Evolutionary conservation across 1,140 invertebrate genomes (phyloP), one percentile per base, ranked within the genome.

Genomic region (Pissodes strobi): DNA sequence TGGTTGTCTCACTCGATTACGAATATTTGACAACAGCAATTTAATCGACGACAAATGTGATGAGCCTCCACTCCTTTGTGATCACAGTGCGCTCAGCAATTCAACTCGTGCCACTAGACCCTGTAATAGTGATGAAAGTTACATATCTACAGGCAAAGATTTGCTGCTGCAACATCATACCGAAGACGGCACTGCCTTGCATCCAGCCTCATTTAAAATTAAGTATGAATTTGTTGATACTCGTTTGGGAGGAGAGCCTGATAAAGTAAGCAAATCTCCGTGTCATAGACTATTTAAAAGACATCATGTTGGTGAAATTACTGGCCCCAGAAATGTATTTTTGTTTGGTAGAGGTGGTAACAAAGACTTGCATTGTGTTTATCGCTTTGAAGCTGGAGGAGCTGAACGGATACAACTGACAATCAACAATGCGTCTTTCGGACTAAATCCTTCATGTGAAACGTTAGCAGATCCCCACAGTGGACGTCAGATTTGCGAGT

Each of bases 151-250:
- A 0, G 85, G 86, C 1, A 78, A 82, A 1, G 82, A 81, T 59
- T 75, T 88, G 45, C 41, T 77, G 71, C 59, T 82, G 62, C 56
- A 82, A 76, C 70, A 83, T 76, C 73, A 84, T 76, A 79, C 84
- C 57, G 74, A 84, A 72, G 78, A 84, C 56, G 87, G 87, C 18
- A 89, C 87, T 6, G 87, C 87, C 17, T 81, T 88, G 2, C 86
- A 87, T 70, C 87, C 87, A 5, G 82, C 87, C 1, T 80, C 83
- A 19, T 89, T 88, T 71, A 79, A 83, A 25, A 72, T 89, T 25
- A 85, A 89, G 55, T 94, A 94, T 75, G 92, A 95, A 76, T 94
- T 95, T 69, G 86, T 94, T 1, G 90, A 92, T 72, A 92, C 90
- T 0, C 78, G 87, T 39, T 82, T 92, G 58, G 87, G 87, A 15